Evolutionary conservation across 2,797 vertebrate genomes (phyloP).

Genomic region (Kryptopterus vitreolus): DNA sequence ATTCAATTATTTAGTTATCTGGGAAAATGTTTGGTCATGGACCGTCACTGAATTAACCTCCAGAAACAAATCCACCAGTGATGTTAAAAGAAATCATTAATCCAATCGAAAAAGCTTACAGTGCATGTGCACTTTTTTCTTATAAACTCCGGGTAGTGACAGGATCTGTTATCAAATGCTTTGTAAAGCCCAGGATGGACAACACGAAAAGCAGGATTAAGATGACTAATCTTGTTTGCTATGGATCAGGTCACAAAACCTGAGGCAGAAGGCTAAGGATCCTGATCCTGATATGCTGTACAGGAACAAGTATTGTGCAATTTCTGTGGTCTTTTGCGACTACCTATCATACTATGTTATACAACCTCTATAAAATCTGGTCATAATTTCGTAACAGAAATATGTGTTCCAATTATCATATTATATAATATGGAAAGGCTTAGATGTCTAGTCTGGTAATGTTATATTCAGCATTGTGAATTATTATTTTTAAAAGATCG

Average conservation of each 20-base stretch:
- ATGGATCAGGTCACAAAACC: slow-evolving; percentile 7
- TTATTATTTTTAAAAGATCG: not conserved
- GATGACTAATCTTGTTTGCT: not conserved
- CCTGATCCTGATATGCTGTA: not conserved
- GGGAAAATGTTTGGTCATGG: not conserved
- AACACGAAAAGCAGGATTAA: not conserved
- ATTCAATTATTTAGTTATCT: not conserved
- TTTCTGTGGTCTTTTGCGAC: not conserved
- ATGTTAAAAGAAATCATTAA: not conserved
- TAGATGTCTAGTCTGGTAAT: not conserved
- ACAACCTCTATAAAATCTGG: not conserved
- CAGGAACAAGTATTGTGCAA: not conserved
- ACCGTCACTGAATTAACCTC: not conserved
- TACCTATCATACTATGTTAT: not conserved
- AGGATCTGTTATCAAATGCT: not conserved
- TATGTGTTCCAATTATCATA: no score
- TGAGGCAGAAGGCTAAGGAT: no score
- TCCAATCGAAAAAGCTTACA: slow-evolving; percentile 1
- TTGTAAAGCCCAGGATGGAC: not conserved
- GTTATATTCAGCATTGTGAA: not conserved
- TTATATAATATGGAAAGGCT: not conserved
- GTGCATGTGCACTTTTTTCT: not conserved
- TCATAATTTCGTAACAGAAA: not conserved
- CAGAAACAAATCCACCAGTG: not conserved
- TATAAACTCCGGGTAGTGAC: not conserved